Conservation (phyloP, 2,888 invertebrate genomes). For the Limenitis camilla region DNA sequence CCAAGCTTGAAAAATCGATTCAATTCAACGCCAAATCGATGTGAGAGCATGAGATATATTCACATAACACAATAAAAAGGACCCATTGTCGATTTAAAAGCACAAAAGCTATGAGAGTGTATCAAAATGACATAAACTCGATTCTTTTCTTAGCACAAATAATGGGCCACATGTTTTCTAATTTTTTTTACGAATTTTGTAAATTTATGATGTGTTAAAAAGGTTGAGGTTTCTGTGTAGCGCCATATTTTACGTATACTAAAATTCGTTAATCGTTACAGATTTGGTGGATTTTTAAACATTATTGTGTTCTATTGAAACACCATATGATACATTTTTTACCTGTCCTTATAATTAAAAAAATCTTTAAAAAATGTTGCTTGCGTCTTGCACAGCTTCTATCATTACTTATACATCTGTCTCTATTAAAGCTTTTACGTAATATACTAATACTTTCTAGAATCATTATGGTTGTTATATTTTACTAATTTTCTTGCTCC, state of each 20-base stretch:
- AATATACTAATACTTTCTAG: no score
- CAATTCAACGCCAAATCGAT: conserved; percentile 62
- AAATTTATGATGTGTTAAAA: conserved; percentile 73
- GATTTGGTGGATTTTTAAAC: conserved; percentile 32
- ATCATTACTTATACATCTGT: no score
- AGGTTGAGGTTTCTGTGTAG: conserved; percentile 54
- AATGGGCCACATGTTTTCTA: conserved; percentile 60
- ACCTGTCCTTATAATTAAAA: no score
- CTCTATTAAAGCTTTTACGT: no score
- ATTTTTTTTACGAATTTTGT: conserved; percentile 48
- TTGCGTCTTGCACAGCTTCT: no score
- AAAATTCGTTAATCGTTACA: conserved; percentile 35
- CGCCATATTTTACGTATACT: conserved; percentile 42
- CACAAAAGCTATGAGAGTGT: conserved; percentile 67
- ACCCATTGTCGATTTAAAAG: conserved; percentile 46
- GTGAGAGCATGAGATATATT: conserved; percentile 46
- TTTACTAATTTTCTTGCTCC: no score
- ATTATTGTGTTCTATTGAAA: no score
- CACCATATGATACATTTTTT: no score
- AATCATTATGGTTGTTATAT: no score
- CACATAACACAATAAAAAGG: conserved; percentile 60
- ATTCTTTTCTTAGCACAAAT: conserved; percentile 58
- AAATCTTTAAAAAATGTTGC: no score
- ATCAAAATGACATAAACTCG: conserved; percentile 73
- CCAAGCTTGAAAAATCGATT: conserved; percentile 72